A percentile compares a stretch with the other conserved stretches of the same genome.
Evolutionary conservation across 2,113 vertebrate genomes (phyloP).

Genomic region (Microcebus ravelobensis): DNA sequence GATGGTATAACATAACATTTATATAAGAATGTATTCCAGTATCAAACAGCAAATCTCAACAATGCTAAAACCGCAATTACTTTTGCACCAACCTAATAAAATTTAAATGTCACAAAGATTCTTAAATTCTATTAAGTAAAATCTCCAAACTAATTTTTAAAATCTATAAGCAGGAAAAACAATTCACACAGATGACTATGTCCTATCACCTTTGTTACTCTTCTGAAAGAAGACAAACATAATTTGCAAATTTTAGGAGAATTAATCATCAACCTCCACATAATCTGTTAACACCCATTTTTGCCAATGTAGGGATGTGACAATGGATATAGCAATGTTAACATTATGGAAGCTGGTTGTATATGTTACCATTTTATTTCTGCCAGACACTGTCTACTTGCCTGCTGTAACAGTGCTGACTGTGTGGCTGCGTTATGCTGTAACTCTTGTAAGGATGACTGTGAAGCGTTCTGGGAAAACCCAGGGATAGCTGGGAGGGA

Average conservation of each 20-base stretch:
- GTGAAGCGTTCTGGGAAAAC: slow-evolving; percentile 91
- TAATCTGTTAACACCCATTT: background rate
- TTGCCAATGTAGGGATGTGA: too few species aligned
- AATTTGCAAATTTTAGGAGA: background rate
- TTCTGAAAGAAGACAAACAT: background rate
- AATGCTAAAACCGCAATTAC: too few species aligned
- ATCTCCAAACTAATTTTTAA: background rate
- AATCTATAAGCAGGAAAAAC: background rate
- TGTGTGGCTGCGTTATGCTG: slow-evolving; percentile 93
- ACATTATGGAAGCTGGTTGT: too few species aligned
- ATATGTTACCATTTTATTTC: fast-evolving
- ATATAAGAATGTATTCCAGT: too few species aligned
- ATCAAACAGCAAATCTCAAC: too few species aligned
- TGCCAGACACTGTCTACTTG: slow-evolving; percentile 51
- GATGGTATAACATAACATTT: too few species aligned
- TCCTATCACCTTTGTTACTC: background rate
- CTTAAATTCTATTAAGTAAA: background rate
- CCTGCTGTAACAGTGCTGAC: slow-evolving; percentile 96
- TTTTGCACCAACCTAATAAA: background rate
- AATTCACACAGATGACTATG: background rate
- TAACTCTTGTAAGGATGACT: slow-evolving; percentile 90
- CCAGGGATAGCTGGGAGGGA: slow-evolving; percentile 95
- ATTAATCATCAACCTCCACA: too few species aligned
- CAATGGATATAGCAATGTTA: fast-evolving
- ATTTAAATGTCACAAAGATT: background rate